Evolutionary conservation across 2,888 invertebrate species (phyloP).

Genomic region (Adelphocoris suturalis): DNA sequence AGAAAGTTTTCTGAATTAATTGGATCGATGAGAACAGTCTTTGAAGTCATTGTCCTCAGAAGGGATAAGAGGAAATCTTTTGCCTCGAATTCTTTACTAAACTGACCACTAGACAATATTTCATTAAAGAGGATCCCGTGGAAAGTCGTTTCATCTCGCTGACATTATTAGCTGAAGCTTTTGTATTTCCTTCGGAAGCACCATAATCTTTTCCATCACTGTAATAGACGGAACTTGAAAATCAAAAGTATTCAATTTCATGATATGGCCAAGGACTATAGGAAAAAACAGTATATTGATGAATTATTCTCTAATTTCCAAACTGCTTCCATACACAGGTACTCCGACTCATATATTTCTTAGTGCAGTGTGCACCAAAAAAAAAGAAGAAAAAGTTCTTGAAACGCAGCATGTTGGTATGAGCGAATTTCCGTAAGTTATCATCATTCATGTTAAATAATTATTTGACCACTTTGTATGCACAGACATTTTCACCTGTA

Average conservation of each 20-base stretch:
- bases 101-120: constrained; percentile 27
- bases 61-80: neutral
- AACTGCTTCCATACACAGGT: too few species aligned
- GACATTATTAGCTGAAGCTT: neutral
- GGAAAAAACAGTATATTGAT: too few species aligned
- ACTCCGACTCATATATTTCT: too few species aligned
- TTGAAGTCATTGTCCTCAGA: neutral
- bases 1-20: constrained; percentile 17
- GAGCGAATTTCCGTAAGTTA: too few species aligned
- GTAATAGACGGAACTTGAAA: neutral
- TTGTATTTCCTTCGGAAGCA: neutral
- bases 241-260: neutral
- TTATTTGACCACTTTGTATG: too few species aligned
- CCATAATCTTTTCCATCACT: too few species aligned
- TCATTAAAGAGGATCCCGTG: neutral
- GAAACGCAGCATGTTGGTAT: too few species aligned
- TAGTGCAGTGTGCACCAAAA: too few species aligned
- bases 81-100: neutral
- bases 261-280: neutral
- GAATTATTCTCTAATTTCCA: too few species aligned
- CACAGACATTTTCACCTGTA: too few species aligned
- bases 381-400: too few species aligned
- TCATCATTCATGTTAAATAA: too few species aligned
- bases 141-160: neutral
- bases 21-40: constrained; percentile 33